Percentiles rank a stretch among this genome's conserved stretches.
Evolutionary conservation across 2,113 vertebrate genomes (phyloP).

Genomic region (Petroica traversi): DNA sequence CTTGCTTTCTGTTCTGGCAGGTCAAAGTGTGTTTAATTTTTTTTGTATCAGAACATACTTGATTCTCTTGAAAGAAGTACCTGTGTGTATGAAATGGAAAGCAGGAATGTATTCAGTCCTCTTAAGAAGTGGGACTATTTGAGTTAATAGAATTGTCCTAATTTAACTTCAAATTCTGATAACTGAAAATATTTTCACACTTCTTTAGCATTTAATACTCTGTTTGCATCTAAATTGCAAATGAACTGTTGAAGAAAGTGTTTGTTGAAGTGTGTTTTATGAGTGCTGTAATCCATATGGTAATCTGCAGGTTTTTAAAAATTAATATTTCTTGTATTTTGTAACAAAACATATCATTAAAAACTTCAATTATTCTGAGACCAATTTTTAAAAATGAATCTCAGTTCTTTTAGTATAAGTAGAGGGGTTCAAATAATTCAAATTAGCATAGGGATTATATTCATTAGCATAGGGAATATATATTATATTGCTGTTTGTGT

Average conservation of each 20-base stretch:
- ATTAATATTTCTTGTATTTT: neutral
- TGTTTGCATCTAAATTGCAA: neutral
- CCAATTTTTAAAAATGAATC: neutral
- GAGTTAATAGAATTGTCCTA: neutral
- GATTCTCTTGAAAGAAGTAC: neutral
- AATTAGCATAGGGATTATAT: too few species aligned
- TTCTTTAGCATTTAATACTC: neutral
- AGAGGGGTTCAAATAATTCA: neutral
- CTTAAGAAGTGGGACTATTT: neutral
- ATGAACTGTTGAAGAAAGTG: neutral
- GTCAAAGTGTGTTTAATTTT: neutral
- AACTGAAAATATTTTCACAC: neutral
- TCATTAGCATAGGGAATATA: too few species aligned
- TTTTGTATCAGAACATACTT: neutral
- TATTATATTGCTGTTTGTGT: neutral
- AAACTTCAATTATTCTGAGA: neutral
- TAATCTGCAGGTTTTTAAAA: neutral
- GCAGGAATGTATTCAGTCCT: neutral
- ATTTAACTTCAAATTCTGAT: neutral
- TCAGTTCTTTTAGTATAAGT: neutral
- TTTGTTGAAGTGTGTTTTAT: neutral
- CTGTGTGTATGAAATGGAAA: neutral
- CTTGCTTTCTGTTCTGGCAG: neutral
- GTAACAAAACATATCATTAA: neutral
- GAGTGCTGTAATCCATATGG: neutral